These are phyloP conservation scores for Heliconius himera DNA, from an alignment of 1,140 invertebrate species.

Conservation along the genomic window DNA sequence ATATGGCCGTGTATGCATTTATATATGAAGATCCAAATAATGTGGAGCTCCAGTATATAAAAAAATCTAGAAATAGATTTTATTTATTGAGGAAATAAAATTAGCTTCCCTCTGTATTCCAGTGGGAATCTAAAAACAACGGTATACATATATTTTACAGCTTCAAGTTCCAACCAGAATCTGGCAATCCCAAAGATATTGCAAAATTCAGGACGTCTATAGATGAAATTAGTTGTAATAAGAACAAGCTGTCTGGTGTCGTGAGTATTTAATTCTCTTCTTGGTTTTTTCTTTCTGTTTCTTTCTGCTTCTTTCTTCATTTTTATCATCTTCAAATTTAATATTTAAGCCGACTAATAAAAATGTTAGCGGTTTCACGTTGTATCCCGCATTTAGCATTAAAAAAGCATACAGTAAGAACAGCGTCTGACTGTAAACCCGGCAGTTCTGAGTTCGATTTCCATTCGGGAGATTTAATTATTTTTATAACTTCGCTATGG, in stretches of 20 bases:
- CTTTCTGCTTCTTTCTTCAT: not conserved
- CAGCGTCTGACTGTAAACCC: too few species aligned
- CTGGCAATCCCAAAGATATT: constrained; percentile 20
- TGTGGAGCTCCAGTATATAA: not conserved
- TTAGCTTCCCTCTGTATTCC: too few species aligned
- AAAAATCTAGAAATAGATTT: too few species aligned
- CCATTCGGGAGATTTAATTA: too few species aligned
- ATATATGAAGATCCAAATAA: not conserved
- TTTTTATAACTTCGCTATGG: too few species aligned
- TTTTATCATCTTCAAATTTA: too few species aligned
- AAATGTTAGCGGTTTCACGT: not conserved
- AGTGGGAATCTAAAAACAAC: not conserved
- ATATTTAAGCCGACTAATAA: not conserved
- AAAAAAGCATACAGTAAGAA: too few species aligned
- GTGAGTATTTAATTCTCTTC: constrained; percentile 22
- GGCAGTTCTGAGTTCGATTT: too few species aligned
- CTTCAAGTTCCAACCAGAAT: constrained; percentile 60
- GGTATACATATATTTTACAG: constrained; percentile 39
- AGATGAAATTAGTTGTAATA: constrained; percentile 31
- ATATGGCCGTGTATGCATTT: too few species aligned
- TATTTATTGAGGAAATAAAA: too few species aligned
- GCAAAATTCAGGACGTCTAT: constrained; percentile 29
- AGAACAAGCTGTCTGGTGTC: constrained; percentile 36
- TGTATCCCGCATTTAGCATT: too few species aligned
- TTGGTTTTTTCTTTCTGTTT: not conserved